Evolutionary conservation across 1,140 invertebrate species (phyloP), one percentile per base, ranked within the genome.

Genomic region (Sitophilus oryzae): DNA sequence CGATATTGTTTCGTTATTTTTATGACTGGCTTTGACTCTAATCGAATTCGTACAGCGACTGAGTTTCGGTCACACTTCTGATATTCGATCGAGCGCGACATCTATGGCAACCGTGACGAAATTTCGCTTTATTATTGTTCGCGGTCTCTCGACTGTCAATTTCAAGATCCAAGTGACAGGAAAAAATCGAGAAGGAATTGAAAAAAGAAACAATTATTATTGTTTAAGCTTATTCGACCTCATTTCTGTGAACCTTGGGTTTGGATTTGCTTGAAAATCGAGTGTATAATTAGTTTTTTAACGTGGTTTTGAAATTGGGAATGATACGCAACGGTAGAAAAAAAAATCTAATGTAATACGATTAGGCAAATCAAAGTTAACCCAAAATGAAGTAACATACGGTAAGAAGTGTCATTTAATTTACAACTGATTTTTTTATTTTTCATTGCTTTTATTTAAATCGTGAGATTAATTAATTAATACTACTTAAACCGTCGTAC

Each of bases 101-200:
- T 48, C 34, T 36, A 52, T 19, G 15, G 11, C 40, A 52, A 52
- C 50, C 50, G 50, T 52, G 50, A 52, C 50, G 44, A 52, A 52
- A 52, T 52, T 30, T 44, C 14, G 36, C 16, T 52, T 52, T 52
- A 52, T 52, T 52, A 36, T 52, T 52, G 50, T 52, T 52, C 41
- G 50, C 41, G 50, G 41, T 52, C 40, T 52, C 23, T 50, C 47
- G 36, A 50, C 14, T 52, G 25, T 43, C 50, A 52, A 52, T 52
- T 44, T 15, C 20, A 20, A 25, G 14, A 37, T 37, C 3, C 9
- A 10, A n/a, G 41, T 11, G 11, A 30, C 25, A 30, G n/a, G n/a
- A 30, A 30, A 30, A 30, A 30, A 11, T 11, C 25, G 25, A 11
- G 25, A 30, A 30, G 5, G 25, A 30, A 30, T 5, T 9, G 19